These are phyloP conservation scores for Brachionus plicatilis DNA, from an alignment of 1,140 invertebrate genomes.

Conservation along the genomic window DNA sequence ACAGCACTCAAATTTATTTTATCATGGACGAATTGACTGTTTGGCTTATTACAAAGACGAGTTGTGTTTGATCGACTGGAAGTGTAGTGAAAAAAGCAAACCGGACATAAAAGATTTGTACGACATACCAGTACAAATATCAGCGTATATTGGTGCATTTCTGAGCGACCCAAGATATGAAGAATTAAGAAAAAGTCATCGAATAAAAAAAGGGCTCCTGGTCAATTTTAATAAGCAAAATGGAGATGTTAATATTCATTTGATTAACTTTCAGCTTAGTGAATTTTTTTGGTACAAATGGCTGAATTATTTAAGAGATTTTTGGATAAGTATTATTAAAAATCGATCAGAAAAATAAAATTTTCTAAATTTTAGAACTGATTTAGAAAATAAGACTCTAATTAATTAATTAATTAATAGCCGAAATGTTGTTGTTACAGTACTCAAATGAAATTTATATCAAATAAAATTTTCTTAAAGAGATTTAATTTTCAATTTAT, in stretches of 20 bases:
- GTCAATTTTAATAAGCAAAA: conserved; percentile 21
- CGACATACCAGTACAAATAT: conserved; percentile 8
- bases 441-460: no score
- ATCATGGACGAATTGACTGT: conserved; percentile 29
- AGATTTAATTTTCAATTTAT: no score
- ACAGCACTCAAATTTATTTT: conserved; percentile 6
- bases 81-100: conserved; percentile 27
- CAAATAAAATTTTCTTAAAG: no score
- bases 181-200: neutral
- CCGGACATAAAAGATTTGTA: conserved; percentile 8
- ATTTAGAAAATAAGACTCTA: no score
- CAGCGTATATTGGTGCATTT: conserved; percentile 32
- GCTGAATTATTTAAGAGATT: conserved; percentile 2
- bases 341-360: neutral
- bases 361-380: neutral
- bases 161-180: conserved; percentile 28
- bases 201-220: neutral
- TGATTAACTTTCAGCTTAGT: conserved; percentile 8
- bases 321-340: neutral
- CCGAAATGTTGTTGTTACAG: no score
- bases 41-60: conserved; percentile 7
- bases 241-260: conserved; percentile 14
- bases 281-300: conserved; percentile 39
- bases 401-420: no score
- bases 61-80: conserved; percentile 29